Conservation (phyloP, 2,113 vertebrate genomes). For the Tenrec ecaudatus region DNA sequence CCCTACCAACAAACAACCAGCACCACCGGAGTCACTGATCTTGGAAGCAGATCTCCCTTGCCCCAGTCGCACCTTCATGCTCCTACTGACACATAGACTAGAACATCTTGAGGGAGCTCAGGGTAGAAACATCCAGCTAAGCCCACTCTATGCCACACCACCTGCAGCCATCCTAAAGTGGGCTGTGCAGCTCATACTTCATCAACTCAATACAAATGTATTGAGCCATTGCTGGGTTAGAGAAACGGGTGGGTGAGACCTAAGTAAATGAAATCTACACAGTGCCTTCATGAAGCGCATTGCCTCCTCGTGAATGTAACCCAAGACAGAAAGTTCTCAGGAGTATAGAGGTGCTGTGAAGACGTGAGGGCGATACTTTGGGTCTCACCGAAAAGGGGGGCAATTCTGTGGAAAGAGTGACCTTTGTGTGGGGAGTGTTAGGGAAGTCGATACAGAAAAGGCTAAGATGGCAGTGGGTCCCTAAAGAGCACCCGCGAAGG, state of each 20-base stretch:
- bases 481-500: not conserved
- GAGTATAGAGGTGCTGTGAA: not conserved
- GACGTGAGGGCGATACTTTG: not conserved
- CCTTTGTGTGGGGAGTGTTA: not conserved
- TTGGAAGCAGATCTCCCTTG: not conserved
- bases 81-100: not conserved
- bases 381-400: not conserved
- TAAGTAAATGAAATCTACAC: not conserved
- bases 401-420: not conserved
- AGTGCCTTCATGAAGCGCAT: not conserved
- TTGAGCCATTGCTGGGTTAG: not conserved
- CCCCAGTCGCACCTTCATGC: not conserved
- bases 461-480: not conserved
- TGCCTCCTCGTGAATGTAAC: not conserved
- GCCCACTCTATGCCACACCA: not conserved
- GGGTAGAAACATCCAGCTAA: not conserved
- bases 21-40: not conserved
- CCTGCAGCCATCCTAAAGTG: not conserved
- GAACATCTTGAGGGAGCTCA: not conserved
- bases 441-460: not conserved
- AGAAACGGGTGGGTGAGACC: not conserved
- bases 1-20: not conserved
- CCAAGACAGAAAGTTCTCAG: not conserved
- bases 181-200: too few species aligned
- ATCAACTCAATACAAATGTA: not conserved